A percentile compares a stretch with the other conserved stretches of the same genome.
Conservation (phyloP, 1,140 invertebrate species). For the Philotrypesis tridentata region DNA sequence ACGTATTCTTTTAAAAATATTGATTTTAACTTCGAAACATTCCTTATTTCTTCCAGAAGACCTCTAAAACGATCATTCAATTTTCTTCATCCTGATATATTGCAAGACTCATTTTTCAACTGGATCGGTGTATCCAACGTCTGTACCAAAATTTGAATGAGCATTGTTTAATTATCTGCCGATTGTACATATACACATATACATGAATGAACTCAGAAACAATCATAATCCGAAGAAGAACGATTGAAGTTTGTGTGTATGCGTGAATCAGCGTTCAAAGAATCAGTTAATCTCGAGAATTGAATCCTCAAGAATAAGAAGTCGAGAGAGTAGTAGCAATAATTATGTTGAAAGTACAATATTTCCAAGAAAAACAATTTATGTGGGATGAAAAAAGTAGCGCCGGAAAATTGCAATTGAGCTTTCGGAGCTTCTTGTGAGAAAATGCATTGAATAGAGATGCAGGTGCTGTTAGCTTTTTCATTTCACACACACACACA, state of each 20-base stretch:
- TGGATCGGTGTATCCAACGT: background rate
- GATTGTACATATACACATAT: background rate
- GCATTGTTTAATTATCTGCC: background rate
- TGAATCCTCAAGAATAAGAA: background rate
- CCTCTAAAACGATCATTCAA: background rate
- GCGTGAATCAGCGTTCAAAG: background rate
- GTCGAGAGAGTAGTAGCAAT: background rate
- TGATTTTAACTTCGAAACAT: too few relatives aligned
- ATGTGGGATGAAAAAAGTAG: background rate
- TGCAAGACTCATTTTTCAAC: background rate
- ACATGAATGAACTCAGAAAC: background rate
- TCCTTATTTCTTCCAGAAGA: too few relatives aligned
- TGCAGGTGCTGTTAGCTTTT: background rate
- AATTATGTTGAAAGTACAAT: background rate
- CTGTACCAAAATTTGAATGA: background rate
- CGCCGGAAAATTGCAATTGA: background rate
- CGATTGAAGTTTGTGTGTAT: background rate
- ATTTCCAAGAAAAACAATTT: background rate
- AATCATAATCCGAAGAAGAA: background rate
- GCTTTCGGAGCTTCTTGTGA: background rate
- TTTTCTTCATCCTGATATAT: background rate
- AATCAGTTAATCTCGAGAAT: background rate
- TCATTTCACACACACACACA: background rate
- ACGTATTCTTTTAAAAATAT: too few relatives aligned
- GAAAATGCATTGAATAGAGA: slow-evolving; percentile 4